Evolutionary conservation across 2,797 vertebrate genomes (phyloP), one percentile per base, ranked within the genome.

Genomic region (Clarias laeviceps): DNA sequence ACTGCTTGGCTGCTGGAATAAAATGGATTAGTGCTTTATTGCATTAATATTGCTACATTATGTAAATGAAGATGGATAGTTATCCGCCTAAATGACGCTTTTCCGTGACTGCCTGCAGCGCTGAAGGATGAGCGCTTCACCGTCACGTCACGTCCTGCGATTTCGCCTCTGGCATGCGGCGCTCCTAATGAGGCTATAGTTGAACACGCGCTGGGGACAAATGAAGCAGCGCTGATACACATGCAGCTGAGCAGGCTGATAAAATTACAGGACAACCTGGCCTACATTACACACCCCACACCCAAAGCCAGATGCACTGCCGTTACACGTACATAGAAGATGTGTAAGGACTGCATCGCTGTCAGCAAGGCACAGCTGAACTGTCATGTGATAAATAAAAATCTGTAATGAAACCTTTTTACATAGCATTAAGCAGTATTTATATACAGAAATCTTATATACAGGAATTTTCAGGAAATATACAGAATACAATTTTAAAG

Each of bases 231-330:
- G 15, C 59, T 83, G 57, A 84, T 68, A 32, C 32, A 84, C 54
- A 68, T 68, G 27, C 69, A 73, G 80, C 62, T 32, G 83, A 80
- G 61, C 56, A 12, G 69, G 50, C 82, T 87, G 86, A 84, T 84
- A 80, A 80, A 66, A 83, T 87, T 79, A 83, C 66, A 57, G 65
- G 32, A 70, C 57, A 66, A 87, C 76, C 76, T 83, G 85, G 76
- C 68, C 76, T 64, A 83, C 82, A 83, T 84, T 83, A 32, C 65
- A 82, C 57, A 80, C 56, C 29, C 24, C 77, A 72, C 69, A 77
- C 32, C 11, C 54, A 70, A 40, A 64, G 27, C 37, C 82, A 80
- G 32, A 80, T 32, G 22, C 29, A 68, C 45, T 32, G 18, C 34
- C 57, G 45, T 4, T 76, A 59, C 29, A 83, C n/a, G n/a, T 69